Percentiles rank a stretch among this genome's conserved stretches.
Evolutionary conservation across 53 echinoderm and acorn worm species (phyloP).

Genomic region (Paelopatides confundens): DNA sequence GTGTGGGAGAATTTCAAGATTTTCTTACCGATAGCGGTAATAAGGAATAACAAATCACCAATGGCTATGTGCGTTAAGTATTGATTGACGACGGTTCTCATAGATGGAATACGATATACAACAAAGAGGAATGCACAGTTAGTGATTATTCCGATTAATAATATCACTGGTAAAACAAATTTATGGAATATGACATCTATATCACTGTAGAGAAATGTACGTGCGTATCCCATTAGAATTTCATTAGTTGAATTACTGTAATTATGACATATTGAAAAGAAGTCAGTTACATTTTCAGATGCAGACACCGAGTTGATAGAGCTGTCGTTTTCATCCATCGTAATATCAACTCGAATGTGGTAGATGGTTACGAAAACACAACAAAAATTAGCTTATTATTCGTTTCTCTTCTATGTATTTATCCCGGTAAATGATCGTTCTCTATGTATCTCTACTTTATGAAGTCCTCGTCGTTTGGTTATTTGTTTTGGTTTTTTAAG

Average conservation of each 20-base stretch:
- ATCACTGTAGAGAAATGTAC: not conserved
- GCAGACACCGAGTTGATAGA: not conserved
- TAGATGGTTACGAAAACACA: too few relatives aligned
- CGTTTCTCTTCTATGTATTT: too few relatives aligned
- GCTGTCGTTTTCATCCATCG: not conserved
- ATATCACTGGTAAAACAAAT: slow-evolving; percentile 77
- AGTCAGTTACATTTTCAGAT: not conserved
- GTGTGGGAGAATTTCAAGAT: slow-evolving; percentile 66
- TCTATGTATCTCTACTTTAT: too few relatives aligned
- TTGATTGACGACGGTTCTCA: slow-evolving; percentile 83
- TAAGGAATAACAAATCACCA: slow-evolving; percentile 81
- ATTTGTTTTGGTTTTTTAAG: too few relatives aligned
- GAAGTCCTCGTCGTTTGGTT: too few relatives aligned
- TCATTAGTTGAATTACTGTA: not conserved
- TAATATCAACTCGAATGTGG: not conserved
- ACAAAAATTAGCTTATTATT: too few relatives aligned
- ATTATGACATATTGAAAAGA: not conserved
- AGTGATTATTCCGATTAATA: slow-evolving; percentile 69
- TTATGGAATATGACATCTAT: not conserved
- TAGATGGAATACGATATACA: slow-evolving; percentile 79
- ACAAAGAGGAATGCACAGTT: slow-evolving; percentile 87
- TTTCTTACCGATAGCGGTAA: slow-evolving; percentile 80
- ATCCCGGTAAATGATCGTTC: too few relatives aligned
- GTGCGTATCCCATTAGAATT: not conserved
- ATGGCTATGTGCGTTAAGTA: slow-evolving; percentile 89